Evolutionary conservation across 2,888 invertebrate species (phyloP).

Genomic region (Drosophila lutescens): DNA sequence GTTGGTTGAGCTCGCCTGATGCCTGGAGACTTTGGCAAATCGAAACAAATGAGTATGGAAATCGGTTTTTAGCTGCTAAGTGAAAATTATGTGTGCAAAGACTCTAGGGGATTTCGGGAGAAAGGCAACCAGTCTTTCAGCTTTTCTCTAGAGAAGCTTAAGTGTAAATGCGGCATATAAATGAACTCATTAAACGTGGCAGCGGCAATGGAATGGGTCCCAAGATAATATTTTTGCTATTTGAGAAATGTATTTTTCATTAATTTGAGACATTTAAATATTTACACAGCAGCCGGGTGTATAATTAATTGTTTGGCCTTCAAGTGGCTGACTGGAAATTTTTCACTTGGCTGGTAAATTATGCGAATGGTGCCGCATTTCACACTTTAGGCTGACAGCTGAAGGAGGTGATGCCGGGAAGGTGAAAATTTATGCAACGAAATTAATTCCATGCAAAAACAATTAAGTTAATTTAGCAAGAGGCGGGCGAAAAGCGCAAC

Average conservation of each 20-base stretch:
- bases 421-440: conserved; percentile 77
- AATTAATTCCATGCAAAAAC: conserved; percentile 80
- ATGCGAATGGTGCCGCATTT: conserved; percentile 72
- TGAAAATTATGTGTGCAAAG: conserved; percentile 50
- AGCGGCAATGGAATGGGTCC: conserved; percentile 29
- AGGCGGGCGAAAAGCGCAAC: conserved; percentile 70
- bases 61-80: conserved; percentile 49
- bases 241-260: conserved; percentile 75
- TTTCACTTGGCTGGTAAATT: conserved; percentile 65
- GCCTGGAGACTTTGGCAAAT: conserved; percentile 39
- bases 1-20: conserved; percentile 31
- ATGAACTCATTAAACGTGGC: conserved; percentile 72
- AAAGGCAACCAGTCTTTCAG: not conserved
- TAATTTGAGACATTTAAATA: conserved; percentile 75
- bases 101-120: conserved; percentile 17
- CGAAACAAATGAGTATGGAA: conserved; percentile 54
- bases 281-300: conserved; percentile 56
- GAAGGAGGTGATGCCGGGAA: conserved; percentile 29
- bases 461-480: conserved; percentile 79
- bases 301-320: conserved; percentile 71
- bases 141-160: conserved; percentile 16
- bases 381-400: conserved; percentile 76
- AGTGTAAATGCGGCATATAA: conserved; percentile 71
- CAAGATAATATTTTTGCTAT: conserved; percentile 67
- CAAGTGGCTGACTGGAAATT: conserved; percentile 65